Base-by-base conservation (phyloP, 2,797 vertebrate species). In the Xyrichtys novacula region DNA sequence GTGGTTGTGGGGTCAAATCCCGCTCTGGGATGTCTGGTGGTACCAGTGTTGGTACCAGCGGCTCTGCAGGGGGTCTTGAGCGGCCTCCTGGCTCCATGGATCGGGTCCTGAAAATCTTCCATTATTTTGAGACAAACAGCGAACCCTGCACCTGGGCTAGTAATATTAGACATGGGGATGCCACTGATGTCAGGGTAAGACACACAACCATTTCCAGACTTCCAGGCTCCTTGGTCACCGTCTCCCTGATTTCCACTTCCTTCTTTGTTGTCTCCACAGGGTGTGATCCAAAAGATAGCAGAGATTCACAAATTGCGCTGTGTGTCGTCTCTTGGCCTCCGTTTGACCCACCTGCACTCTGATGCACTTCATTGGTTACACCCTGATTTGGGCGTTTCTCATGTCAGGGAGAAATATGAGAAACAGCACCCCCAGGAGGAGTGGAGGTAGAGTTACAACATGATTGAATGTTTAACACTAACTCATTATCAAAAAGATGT, bases 271-370 rank as follows among this genome's bases (percentile, higher is more conserved):
- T 83, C 57, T 56, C n/a, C 61, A 88, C 77, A 99, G 98, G 97
- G 97, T 59, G 96, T 99, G 80, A 98, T 99, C 85, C 98, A 99
- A 93, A 98, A 98, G 94, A 99, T 99, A 25, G 96, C 98, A 84
- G 98, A 98, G 90, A 94, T 96, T 81, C 96, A 99, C 78, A 98
- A 97, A 88, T 93, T 99, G 73, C 96, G 96, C 88, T 96, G 96
- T 1, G 96, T 98, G 78, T 95, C 96, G 59, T 98, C 97, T 80
- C 96, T 97, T 39, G 97, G 98, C 48, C 94, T 99, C 53, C 95
- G 97, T 56, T 95, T 99, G 74, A 96, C 96, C 48, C 98, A 98
- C 83, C 94, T 98, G 84, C 96, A 94, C 85, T 98, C 97, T 4
- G 97, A 97, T 67, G 95, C 96, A 65, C 92, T 97, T 58, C 97